Evolutionary conservation across 2,797 vertebrate genomes (phyloP).

Genomic region (Epinephelus malabaricus): DNA sequence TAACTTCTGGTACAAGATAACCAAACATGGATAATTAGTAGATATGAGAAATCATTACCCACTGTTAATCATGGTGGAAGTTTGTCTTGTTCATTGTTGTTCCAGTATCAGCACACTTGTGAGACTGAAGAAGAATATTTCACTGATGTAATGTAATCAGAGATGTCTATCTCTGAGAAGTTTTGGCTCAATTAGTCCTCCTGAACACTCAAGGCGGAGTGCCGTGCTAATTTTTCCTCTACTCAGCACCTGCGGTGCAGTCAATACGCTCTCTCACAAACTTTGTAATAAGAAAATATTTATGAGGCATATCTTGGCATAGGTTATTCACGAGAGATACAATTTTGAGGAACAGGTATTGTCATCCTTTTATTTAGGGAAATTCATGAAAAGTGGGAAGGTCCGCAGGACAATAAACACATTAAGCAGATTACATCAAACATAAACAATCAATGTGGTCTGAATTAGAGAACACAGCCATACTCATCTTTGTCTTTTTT

Average conservation of each 20-base stretch:
- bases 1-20: slow-evolving; percentile 76
- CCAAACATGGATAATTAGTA: slow-evolving; percentile 79
- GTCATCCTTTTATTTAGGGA: slow-evolving; percentile 39
- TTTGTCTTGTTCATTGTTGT: slow-evolving; percentile 71
- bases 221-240: slow-evolving; percentile 74
- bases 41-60: slow-evolving; percentile 74
- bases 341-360: slow-evolving; percentile 42
- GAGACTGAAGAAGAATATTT: slow-evolving; percentile 70
- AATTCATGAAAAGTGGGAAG: slow-evolving; percentile 49
- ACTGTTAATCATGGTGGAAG: slow-evolving; percentile 73
- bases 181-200: slow-evolving; percentile 78
- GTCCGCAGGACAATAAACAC: slow-evolving; percentile 66
- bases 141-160: slow-evolving; percentile 80
- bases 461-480: slow-evolving; percentile 48
- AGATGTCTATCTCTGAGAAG: slow-evolving; percentile 73
- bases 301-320: slow-evolving; percentile 48
- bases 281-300: slow-evolving; percentile 67
- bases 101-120: slow-evolving; percentile 62
- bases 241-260: slow-evolving; percentile 75
- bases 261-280: slow-evolving; percentile 55
- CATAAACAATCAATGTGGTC: slow-evolving; percentile 64
- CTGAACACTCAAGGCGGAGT: slow-evolving; percentile 76
- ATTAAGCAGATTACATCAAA: slow-evolving; percentile 72
- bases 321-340: slow-evolving; percentile 42
- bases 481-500: slow-evolving; percentile 63